Evolutionary conservation across 2,113 vertebrate genomes (phyloP).

Genomic region (Xiphias gladius): DNA sequence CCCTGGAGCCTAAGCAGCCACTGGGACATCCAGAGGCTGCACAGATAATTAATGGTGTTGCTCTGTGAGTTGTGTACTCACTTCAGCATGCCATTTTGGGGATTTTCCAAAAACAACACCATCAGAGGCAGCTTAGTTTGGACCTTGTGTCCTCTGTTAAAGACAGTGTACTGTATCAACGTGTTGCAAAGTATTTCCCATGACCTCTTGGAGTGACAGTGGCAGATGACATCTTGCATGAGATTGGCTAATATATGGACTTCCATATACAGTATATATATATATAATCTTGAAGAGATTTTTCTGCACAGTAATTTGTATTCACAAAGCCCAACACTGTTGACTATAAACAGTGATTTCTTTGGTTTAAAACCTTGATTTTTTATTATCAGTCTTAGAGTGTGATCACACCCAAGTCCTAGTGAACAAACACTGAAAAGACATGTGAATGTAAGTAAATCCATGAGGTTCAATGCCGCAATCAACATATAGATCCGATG

Average conservation of each 20-base stretch:
- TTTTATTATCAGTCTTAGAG: background rate
- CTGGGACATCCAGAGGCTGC: conserved; percentile 56
- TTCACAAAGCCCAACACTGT: background rate
- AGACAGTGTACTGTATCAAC: conserved; percentile 57
- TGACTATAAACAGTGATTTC: background rate
- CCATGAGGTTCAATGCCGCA: background rate
- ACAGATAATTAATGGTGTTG: conserved; percentile 68
- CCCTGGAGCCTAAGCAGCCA: conserved; percentile 62
- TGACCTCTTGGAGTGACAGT: conserved; percentile 1
- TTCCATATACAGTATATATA: background rate
- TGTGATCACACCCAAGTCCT: conserved; percentile 28
- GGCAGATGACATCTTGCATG: conserved; percentile 11
- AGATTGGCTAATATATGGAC: background rate
- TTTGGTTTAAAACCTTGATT: conserved; percentile 11
- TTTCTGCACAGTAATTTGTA: background rate
- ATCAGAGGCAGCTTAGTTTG: conserved; percentile 60
- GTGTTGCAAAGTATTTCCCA: conserved; percentile 40
- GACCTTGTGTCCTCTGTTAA: conserved; percentile 40
- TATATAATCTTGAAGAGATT: background rate
- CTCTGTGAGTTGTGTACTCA: conserved; percentile 56
- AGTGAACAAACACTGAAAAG: conserved; percentile 33
- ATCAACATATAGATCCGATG: conserved; percentile 1
- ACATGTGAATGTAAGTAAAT: conserved; percentile 28
- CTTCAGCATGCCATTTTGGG: conserved; percentile 20
- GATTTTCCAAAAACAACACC: background rate